A percentile compares a stretch with the other conserved stretches of the same genome.
Conservation (phyloP, 1,140 invertebrate species). For the Drosophila ogumai region DNA sequence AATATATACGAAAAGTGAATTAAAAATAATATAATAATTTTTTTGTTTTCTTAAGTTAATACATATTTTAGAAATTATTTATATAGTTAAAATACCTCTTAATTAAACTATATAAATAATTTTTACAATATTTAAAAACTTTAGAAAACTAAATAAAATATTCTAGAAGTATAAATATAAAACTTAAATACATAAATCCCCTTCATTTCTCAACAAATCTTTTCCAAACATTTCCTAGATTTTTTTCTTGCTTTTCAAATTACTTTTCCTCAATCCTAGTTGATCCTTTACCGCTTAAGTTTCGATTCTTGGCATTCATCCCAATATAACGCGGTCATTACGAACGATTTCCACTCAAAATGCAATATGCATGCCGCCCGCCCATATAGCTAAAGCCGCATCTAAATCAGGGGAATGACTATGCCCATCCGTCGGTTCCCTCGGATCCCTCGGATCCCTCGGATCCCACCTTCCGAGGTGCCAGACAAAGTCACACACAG, state of each 20-base stretch:
- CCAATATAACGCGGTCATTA: slow-evolving; percentile 32
- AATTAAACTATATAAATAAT: not conserved
- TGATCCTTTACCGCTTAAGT: slow-evolving; percentile 12
- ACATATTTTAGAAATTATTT: too few species aligned
- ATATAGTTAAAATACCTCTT: too few species aligned
- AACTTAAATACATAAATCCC: not conserved
- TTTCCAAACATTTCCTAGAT: not conserved
- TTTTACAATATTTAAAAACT: not conserved
- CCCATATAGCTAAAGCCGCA: slow-evolving; percentile 23
- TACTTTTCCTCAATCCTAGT: slow-evolving; percentile 10
- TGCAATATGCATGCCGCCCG: slow-evolving; percentile 56
- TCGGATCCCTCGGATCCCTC: not conserved
- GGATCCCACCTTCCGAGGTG: slow-evolving; percentile 6
- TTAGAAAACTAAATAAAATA: too few species aligned
- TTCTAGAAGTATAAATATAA: too few species aligned
- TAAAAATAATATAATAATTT: too few species aligned
- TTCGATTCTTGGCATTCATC: slow-evolving; percentile 27
- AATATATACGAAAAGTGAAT: not conserved
- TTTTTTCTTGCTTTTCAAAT: not conserved
- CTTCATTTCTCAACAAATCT: not conserved
- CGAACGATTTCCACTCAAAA: slow-evolving; percentile 37
- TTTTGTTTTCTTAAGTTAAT: too few species aligned
- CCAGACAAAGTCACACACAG: slow-evolving; percentile 52
- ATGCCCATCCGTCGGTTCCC: not conserved
- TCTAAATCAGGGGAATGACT: slow-evolving; percentile 44